Evolutionary conservation across 1,140 invertebrate genomes (phyloP), one percentile per base, ranked within the genome.

Genomic region (Geopemphigus sp.): DNA sequence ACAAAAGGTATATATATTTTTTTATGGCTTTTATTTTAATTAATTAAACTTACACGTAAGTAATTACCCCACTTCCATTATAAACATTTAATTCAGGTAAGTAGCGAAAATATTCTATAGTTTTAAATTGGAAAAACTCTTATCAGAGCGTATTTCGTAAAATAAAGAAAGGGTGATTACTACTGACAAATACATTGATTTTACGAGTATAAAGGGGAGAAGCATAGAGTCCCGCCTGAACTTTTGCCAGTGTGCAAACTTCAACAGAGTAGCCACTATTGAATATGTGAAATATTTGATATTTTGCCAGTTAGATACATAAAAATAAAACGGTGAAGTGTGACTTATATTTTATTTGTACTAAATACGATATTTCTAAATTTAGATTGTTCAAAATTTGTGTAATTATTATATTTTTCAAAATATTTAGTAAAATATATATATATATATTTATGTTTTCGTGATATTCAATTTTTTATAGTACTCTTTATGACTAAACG

Each of bases 181-280:
- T 63, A 24, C 39, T 50, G 32, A n/a, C 57, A 61, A 45, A 61
- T 45, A 39, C 57, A 78, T 78, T 63, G 74, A 78, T 78, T 78
- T 78, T 78, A 50, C 32, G 29, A 24, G 5, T 26, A 47, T 22
- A 29, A 26, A 3, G 54, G 39, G 22, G 74, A 47, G 39, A 54
- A n/a, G 47, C 15, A 54, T 50, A 68, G 22, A 68, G 19, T 50
- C 32, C 22, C 22, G 56, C 39, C 39, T 78, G 74, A 78, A 61
- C 74, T 78, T 76, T 61, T 47, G n/a, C 29, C 56, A 61, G 74
- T 61, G 56, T 78, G 74, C 57, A 78, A 78, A 78, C 74, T 59
- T 61, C 63, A 78, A 78, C 74, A 78, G 74, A 78, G 74, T 78
- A 78, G 74, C 74, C 74, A 78, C 39, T 63, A 59, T 26, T 17